Evolutionary conservation across 2,888 invertebrate species (phyloP), one percentile per base, ranked within the genome.

Genomic region (Dryadula phaetusa): DNA sequence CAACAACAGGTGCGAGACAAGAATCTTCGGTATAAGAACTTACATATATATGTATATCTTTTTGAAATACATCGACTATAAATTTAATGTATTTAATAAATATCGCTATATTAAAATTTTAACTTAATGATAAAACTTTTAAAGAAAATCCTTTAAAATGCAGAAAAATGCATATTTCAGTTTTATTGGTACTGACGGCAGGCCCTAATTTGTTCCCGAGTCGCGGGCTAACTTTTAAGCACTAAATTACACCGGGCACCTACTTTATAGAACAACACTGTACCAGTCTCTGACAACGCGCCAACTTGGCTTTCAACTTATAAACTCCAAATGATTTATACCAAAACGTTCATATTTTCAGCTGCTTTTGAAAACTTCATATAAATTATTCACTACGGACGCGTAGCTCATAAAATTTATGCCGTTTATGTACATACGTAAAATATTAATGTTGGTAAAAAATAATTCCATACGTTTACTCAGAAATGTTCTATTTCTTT

Each of bases 241-340:
- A 82, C 79, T 81, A 84, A 89, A 87, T 86, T 80, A 86, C 89
- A 88, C 82, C 83, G 76, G 84, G 80, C 78, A 83, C 81, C 74
- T 83, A 81, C 73, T 86, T 84, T 84, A 85, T 83, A 77, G 78
- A 75, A 73, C 76, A 77, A 76, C 76, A 76, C 73, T 63, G 76
- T 71, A 66, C 77, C 74, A 75, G 72, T 74, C 77, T 67, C 76
- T 83, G 82, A 83, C 80, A 80, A 76, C 74, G 76, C 77, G 80
- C 81, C 78, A 82, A 84, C 78, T 79, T 73, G 58, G 62, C 72
- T 69, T 54, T 54, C 58, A 58, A 60, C 52, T 64, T 60, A 56
- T 65, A 65, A 65, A 65, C 49, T 52, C 42, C 42, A 60, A 49
- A 37, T 10, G 28, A 65, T 60, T 56, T 65, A 60, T 58, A 58